phyloP scores from a whole-genome alignment of 2,888 invertebrate species.

The Rhamnusium bicolor region DNA sequence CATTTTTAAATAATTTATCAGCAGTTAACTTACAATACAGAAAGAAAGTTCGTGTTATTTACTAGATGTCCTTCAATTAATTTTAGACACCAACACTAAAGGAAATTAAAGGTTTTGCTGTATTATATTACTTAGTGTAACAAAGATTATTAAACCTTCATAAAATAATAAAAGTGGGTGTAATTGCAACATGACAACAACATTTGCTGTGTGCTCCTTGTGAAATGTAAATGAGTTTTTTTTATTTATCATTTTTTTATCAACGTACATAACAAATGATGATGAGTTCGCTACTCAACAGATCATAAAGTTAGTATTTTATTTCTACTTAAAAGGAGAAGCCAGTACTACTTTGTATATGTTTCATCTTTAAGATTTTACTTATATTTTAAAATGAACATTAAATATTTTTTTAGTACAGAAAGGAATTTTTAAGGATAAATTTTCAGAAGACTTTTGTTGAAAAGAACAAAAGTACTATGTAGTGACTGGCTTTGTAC shows the following conservation, averaged over 20 bases:
- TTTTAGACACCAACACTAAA: constrained; percentile 24
- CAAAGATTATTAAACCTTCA: constrained; percentile 29
- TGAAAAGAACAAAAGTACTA: too few relatives aligned
- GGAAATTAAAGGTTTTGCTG: constrained; percentile 14
- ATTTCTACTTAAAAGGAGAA: too few relatives aligned
- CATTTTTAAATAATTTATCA: not conserved
- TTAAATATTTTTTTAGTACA: too few relatives aligned
- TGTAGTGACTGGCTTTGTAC: too few relatives aligned
- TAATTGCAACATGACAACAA: constrained; percentile 2
- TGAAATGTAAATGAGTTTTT: not conserved
- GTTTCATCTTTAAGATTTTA: too few relatives aligned
- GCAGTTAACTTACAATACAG: not conserved
- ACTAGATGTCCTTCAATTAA: constrained; percentile 28
- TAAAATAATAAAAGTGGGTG: constrained; percentile 20
- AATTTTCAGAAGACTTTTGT: too few relatives aligned
- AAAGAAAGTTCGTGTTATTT: constrained; percentile 2
- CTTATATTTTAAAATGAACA: too few relatives aligned
- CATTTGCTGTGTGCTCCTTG: not conserved
- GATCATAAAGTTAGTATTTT: too few relatives aligned
- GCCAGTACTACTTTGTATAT: too few relatives aligned
- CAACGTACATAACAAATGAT: not conserved
- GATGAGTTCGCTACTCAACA: too few relatives aligned
- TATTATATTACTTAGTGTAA: constrained; percentile 8
- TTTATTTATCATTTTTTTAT: not conserved
- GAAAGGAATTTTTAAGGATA: too few relatives aligned